Conservation (phyloP, 1,140 invertebrate species). For the Cecropterus lyciades region DNA sequence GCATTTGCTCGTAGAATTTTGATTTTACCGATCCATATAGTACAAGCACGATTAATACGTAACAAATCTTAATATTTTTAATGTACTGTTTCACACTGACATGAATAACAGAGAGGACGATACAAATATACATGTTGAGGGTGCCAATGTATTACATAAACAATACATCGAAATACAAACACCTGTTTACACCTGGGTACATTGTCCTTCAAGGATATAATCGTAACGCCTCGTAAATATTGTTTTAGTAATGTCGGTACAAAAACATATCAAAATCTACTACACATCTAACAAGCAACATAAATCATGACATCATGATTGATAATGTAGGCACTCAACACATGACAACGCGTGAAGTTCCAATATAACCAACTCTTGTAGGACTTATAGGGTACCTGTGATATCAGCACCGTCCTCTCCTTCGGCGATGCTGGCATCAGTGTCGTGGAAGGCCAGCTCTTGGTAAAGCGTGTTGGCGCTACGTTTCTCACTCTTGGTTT, state of each 20-base stretch:
- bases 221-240: neutral
- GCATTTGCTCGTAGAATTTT: neutral
- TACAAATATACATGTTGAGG: too few relatives aligned
- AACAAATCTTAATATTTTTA: neutral
- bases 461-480: constrained; percentile 96
- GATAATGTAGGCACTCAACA: neutral
- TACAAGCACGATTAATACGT: neutral
- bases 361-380: neutral
- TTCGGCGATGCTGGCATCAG: constrained; percentile 90
- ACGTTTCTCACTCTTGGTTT: constrained; percentile 94
- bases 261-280: neutral
- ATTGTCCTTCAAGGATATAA: too few relatives aligned
- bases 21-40: constrained; percentile 2
- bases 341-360: constrained; percentile 5
- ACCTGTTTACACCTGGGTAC: too few relatives aligned
- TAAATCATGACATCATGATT: constrained; percentile 10
- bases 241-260: constrained; percentile 13
- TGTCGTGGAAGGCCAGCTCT: constrained; percentile 95
- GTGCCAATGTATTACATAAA: too few relatives aligned
- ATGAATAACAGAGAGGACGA: too few relatives aligned
- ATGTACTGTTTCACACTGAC: too few relatives aligned
- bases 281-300: constrained; percentile 4
- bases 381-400: constrained; percentile 88
- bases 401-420: constrained; percentile 94
- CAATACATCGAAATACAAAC: too few relatives aligned